A percentile compares a stretch with the other conserved stretches of the same genome.
Evolutionary conservation across 2,113 vertebrate species (phyloP).

Genomic region (Trematomus loennbergii): DNA sequence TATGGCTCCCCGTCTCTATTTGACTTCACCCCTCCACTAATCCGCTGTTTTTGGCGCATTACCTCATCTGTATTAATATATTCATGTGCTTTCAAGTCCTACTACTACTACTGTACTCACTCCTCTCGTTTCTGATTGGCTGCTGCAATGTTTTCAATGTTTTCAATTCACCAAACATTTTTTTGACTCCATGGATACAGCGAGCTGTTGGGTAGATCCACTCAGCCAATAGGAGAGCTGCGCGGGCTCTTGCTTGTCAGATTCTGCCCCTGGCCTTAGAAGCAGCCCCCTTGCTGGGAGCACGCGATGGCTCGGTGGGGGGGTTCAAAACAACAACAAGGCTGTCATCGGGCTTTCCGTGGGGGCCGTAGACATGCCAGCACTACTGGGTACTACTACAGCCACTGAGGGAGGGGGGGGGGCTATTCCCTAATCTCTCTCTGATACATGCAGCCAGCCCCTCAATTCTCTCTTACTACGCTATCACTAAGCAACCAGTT

Average conservation of each 20-base stretch:
- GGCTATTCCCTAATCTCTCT: slow-evolving; percentile 30
- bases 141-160: slow-evolving; percentile 80
- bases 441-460: slow-evolving; percentile 34
- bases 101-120: slow-evolving; percentile 80
- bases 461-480: slow-evolving; percentile 11
- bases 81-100: slow-evolving; percentile 81
- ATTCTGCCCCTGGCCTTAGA: slow-evolving; percentile 76
- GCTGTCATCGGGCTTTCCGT: slow-evolving; percentile 53
- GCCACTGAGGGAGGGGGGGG: slow-evolving; percentile 4
- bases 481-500: slow-evolving; percentile 45
- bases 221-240: slow-evolving; percentile 80
- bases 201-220: slow-evolving; percentile 74
- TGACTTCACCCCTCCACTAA: slow-evolving; percentile 63
- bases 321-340: slow-evolving; percentile 82
- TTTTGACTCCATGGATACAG: slow-evolving; percentile 86
- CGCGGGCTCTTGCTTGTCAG: slow-evolving; percentile 76
- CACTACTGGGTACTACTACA: slow-evolving; percentile 35
- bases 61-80: slow-evolving; percentile 85
- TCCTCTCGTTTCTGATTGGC: slow-evolving; percentile 75
- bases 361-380: slow-evolving; percentile 62
- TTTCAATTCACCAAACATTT: slow-evolving; percentile 69
- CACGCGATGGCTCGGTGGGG: slow-evolving; percentile 80
- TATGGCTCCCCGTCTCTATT: slow-evolving; percentile 59
- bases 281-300: slow-evolving; percentile 62
- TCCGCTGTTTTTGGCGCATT: slow-evolving; percentile 82